Conservation (phyloP, 2,888 invertebrate genomes). For the Apotomis turbidana region DNA sequence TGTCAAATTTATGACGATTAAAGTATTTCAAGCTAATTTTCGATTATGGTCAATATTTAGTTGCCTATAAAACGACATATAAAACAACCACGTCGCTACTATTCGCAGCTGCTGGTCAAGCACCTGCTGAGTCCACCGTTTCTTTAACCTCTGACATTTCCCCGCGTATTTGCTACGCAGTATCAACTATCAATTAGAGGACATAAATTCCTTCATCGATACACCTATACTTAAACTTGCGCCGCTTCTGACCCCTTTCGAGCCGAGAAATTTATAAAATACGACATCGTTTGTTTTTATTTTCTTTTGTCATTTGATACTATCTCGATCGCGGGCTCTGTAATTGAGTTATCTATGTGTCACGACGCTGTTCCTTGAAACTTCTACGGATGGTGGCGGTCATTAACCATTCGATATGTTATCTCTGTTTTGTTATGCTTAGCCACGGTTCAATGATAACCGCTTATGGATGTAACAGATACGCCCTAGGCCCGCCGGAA, state of each 20-base stretch:
- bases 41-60: conserved; percentile 19
- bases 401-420: conserved; percentile 35
- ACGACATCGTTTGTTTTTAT: conserved; percentile 17
- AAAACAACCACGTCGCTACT: conserved; percentile 49
- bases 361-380: conserved; percentile 54
- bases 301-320: conserved; percentile 31
- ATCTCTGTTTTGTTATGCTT: conserved; percentile 15
- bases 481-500: conserved; percentile 20
- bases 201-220: conserved; percentile 43
- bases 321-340: conserved; percentile 42
- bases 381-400: conserved; percentile 36
- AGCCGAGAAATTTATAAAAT: conserved; percentile 9
- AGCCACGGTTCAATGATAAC: conserved; percentile 18
- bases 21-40: conserved; percentile 16
- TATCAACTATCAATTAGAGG: conserved; percentile 42
- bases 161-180: conserved; percentile 33
- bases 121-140: conserved; percentile 66
- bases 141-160: conserved; percentile 76
- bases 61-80: conserved; percentile 30
- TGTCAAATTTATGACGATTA: conserved; percentile 1
- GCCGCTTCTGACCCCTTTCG: conserved; percentile 11
- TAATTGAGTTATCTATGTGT: conserved; percentile 55
- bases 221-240: conserved; percentile 9
- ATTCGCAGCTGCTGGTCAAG: conserved; percentile 60
- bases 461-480: conserved; percentile 12